A percentile compares a stretch with the other conserved stretches of the same genome.
phyloP scores from a whole-genome alignment of 2,797 vertebrate species.

The Gallirallus australis region DNA sequence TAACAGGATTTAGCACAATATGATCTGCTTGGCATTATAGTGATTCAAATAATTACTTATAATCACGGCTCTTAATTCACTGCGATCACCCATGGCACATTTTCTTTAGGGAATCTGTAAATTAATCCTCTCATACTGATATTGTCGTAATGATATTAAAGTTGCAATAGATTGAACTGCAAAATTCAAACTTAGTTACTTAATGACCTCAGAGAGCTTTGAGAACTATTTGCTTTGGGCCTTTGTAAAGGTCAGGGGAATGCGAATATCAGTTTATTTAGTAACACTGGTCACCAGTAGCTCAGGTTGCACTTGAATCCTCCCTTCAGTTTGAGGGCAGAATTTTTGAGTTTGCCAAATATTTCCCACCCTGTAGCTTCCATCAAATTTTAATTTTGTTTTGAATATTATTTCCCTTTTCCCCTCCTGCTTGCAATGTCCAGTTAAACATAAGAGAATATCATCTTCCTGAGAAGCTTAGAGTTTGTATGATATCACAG shows the following conservation, averaged over 20 bases:
- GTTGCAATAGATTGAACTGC: not conserved
- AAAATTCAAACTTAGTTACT: constrained; percentile 22
- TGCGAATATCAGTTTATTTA: not conserved
- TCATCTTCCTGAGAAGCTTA: not conserved
- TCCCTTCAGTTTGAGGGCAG: not conserved
- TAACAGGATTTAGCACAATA: constrained; percentile 41
- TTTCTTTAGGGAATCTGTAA: constrained; percentile 35
- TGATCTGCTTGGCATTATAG: not conserved
- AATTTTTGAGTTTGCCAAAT: not conserved
- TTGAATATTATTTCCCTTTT: not conserved
- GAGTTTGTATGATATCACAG: not conserved
- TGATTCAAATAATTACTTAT: constrained; percentile 26
- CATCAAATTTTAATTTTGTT: not conserved
- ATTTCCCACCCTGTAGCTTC: not conserved
- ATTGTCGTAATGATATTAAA: not conserved
- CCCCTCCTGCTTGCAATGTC: not conserved
- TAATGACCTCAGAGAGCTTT: not conserved
- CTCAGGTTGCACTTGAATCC: not conserved
- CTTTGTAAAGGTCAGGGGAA: not conserved
- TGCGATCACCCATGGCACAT: not conserved
- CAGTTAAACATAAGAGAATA: not conserved
- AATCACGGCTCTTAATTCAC: constrained; percentile 17
- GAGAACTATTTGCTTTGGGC: not conserved
- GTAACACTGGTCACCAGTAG: not conserved
- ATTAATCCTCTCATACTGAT: constrained; percentile 28